A percentile compares a stretch with the other conserved stretches of the same genome.
phyloP scores from a whole-genome alignment of 2,113 vertebrate genomes.

The Egretta garzetta region DNA sequence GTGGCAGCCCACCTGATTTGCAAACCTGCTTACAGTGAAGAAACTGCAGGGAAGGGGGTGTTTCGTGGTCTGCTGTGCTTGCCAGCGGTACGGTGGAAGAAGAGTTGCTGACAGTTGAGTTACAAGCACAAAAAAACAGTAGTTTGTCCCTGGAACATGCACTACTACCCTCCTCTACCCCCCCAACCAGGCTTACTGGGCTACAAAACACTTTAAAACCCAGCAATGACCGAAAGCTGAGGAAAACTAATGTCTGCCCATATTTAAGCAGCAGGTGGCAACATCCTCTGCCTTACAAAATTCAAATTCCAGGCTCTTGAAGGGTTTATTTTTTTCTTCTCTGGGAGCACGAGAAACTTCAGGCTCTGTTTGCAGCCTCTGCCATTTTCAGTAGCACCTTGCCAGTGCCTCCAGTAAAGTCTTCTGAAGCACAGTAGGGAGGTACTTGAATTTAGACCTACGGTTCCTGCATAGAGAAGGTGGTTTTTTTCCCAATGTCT shows the following conservation, averaged over 20 bases:
- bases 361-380: neutral
- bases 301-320: fast-evolving
- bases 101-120: neutral
- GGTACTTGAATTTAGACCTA: neutral
- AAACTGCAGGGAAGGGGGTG: neutral
- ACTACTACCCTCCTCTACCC: no score
- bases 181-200: neutral
- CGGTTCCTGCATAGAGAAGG: neutral
- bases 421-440: neutral
- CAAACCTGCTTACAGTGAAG: neutral
- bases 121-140: fast-evolving
- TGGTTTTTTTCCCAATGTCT: neutral
- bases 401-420: neutral
- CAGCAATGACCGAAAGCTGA: neutral
- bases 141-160: neutral
- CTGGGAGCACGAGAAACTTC: neutral
- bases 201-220: neutral
- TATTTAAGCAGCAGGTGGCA: constrained; percentile 55
- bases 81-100: neutral
- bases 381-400: neutral
- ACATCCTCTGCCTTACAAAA: neutral
- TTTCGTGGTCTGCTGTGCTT: neutral
- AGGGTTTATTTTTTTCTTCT: neutral
- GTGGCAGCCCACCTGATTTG: neutral
- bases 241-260: neutral